Percentiles rank a stretch among this genome's conserved stretches.
phyloP scores from a whole-genome alignment of 2,113 vertebrate species.

The Pionites leucogaster region DNA sequence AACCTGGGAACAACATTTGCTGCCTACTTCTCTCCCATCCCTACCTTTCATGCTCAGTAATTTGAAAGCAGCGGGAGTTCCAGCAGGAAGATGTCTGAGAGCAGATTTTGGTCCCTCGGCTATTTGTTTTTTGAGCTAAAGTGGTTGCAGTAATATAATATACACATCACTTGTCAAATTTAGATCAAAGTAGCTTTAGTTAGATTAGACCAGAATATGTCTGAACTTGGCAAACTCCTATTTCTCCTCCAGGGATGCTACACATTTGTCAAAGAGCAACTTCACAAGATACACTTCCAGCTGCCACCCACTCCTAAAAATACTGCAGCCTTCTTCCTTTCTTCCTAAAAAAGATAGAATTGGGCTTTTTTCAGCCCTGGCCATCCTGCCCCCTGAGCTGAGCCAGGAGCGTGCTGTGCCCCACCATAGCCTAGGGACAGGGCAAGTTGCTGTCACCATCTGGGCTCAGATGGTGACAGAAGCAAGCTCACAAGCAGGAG shows the following conservation, averaged over 20 bases:
- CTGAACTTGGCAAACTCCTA: conserved; percentile 20
- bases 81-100: background rate
- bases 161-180: conserved; percentile 49
- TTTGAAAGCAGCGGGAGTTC: background rate
- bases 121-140: conserved; percentile 46
- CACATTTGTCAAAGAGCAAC: background rate
- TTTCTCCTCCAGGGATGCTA: conserved; percentile 20
- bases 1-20: background rate
- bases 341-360: background rate
- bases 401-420: background rate
- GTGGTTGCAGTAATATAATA: conserved; percentile 12
- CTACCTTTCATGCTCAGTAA: background rate
- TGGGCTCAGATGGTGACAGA: background rate
- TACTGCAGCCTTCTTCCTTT: background rate
- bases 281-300: background rate
- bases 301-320: conserved; percentile 6
- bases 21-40: background rate
- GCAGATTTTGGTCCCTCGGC: conserved; percentile 20
- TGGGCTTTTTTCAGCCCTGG: background rate
- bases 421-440: background rate
- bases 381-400: accelerated
- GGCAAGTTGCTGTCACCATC: background rate
- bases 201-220: conserved; percentile 4
- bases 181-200: conserved; percentile 41
- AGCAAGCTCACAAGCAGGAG: background rate